Conservation (phyloP, 1,140 invertebrate genomes). For the Oncopodura yosiiana region DNA sequence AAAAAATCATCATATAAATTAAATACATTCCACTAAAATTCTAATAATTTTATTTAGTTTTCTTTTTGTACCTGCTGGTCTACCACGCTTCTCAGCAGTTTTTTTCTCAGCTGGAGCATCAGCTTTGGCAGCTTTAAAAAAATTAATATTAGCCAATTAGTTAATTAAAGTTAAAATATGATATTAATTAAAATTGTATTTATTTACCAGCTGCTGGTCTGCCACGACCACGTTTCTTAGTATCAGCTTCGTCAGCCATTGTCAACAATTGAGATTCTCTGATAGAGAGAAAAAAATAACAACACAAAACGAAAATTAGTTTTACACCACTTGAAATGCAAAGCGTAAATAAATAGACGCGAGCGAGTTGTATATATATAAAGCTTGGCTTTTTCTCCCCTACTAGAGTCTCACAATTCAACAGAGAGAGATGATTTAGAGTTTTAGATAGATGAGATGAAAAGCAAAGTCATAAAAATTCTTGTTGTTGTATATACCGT, state of each 20-base stretch:
- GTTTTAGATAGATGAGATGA: too few relatives aligned
- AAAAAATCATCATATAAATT: too few relatives aligned
- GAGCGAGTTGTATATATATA: too few relatives aligned
- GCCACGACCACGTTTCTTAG: slow-evolving; percentile 22
- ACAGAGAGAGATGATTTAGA: too few relatives aligned
- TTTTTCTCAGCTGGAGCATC: slow-evolving; percentile 15
- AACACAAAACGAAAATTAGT: too few relatives aligned
- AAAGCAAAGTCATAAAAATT: too few relatives aligned
- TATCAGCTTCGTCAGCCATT: slow-evolving; percentile 27
- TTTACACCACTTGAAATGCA: too few relatives aligned
- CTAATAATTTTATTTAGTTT: background rate
- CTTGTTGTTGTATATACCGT: too few relatives aligned
- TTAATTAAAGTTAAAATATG: background rate
- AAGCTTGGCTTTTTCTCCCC: too few relatives aligned
- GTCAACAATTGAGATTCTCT: slow-evolving; percentile 12
- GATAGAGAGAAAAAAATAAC: background rate
- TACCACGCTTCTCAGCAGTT: slow-evolving; percentile 22
- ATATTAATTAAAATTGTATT: background rate
- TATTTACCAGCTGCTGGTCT: background rate
- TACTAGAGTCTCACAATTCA: too few relatives aligned
- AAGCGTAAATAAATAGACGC: too few relatives aligned
- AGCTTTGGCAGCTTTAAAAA: background rate
- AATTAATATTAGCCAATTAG: background rate
- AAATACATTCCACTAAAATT: too few relatives aligned
- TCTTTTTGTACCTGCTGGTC: slow-evolving; percentile 4